These are phyloP conservation scores for Andinoacara biseriatus DNA, from an alignment of 2,113 vertebrate genomes.

Conservation along the genomic window DNA sequence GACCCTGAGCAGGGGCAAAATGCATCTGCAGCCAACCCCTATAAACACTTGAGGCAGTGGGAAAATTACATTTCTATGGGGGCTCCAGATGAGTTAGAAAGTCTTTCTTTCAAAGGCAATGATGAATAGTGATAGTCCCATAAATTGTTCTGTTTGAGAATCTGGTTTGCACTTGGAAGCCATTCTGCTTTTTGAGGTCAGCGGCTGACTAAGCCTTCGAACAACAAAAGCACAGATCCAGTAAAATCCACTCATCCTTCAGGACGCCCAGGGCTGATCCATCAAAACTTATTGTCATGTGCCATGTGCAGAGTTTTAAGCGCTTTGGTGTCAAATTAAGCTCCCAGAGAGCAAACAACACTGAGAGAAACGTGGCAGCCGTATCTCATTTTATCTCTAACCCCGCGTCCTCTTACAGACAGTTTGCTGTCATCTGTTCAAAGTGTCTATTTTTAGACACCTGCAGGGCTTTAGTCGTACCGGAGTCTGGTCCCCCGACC, in stretches of 20 bases:
- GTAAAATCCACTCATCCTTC: not conserved
- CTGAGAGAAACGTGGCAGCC: not conserved
- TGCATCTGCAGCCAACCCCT: conserved; percentile 43
- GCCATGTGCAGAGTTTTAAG: not conserved
- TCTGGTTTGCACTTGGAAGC: conserved; percentile 56
- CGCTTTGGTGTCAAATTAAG: conserved; percentile 10
- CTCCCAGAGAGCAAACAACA: conserved; percentile 5
- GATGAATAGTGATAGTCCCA: conserved; percentile 72
- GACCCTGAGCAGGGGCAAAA: conserved; percentile 42
- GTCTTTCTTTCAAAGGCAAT: conserved; percentile 47
- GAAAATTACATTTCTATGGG: conserved; percentile 69
- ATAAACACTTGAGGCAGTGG: conserved; percentile 59
- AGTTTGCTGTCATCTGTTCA: conserved; percentile 17
- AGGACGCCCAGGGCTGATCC: not conserved
- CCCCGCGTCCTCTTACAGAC: not conserved
- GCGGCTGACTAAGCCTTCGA: conserved; percentile 25
- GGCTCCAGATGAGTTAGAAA: conserved; percentile 59
- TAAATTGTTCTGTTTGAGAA: conserved; percentile 58
- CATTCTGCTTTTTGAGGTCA: conserved; percentile 35
- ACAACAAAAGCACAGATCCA: not conserved
- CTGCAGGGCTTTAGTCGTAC: not conserved
- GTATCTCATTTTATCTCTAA: conserved; percentile 30
- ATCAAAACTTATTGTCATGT: not conserved
- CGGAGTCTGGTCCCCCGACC: conserved; percentile 6
- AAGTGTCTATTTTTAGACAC: conserved; percentile 18